These are phyloP conservation scores for Syritta pipiens DNA, from an alignment of 2,888 invertebrate species.

Conservation along the genomic window DNA sequence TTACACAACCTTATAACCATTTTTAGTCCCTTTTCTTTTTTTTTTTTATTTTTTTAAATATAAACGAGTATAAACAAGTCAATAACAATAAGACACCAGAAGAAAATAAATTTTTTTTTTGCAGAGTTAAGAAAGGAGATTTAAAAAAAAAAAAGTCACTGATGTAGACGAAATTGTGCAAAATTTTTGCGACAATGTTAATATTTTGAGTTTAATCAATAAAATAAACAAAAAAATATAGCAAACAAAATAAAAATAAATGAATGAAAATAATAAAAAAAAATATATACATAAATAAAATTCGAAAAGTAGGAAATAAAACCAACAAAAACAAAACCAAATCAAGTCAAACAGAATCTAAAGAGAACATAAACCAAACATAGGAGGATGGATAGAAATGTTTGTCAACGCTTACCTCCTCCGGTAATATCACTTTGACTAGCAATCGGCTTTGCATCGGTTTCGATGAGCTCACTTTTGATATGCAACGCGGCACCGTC, in stretches of 20 bases:
- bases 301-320: slow-evolving; percentile 9
- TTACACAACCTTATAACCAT: slow-evolving; percentile 31
- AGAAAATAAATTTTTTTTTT: slow-evolving; percentile 11
- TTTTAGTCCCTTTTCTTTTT: slow-evolving; percentile 1
- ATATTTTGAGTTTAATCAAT: slow-evolving; percentile 4
- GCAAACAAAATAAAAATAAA: slow-evolving; percentile 17
- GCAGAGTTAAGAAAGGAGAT: not conserved
- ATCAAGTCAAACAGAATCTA: not conserved
- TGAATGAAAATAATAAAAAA: slow-evolving; percentile 11
- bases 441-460: slow-evolving; percentile 72
- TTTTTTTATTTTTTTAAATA: not conserved
- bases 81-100: slow-evolving; percentile 22
- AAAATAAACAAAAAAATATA: slow-evolving; percentile 12
- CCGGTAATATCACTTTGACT: slow-evolving; percentile 71
- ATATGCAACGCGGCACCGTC: slow-evolving; percentile 76
- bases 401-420: slow-evolving; percentile 44
- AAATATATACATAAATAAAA: not conserved
- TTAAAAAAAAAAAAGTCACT: slow-evolving; percentile 12
- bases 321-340: not conserved
- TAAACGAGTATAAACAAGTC: not conserved
- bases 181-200: slow-evolving; percentile 60
- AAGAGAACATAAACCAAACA: not conserved
- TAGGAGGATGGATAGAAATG: not conserved
- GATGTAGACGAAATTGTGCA: slow-evolving; percentile 44
- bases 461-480: slow-evolving; percentile 75